Evolutionary conservation across 2,113 vertebrate species (phyloP).

Genomic region (Psilopogon haemacephalus): DNA sequence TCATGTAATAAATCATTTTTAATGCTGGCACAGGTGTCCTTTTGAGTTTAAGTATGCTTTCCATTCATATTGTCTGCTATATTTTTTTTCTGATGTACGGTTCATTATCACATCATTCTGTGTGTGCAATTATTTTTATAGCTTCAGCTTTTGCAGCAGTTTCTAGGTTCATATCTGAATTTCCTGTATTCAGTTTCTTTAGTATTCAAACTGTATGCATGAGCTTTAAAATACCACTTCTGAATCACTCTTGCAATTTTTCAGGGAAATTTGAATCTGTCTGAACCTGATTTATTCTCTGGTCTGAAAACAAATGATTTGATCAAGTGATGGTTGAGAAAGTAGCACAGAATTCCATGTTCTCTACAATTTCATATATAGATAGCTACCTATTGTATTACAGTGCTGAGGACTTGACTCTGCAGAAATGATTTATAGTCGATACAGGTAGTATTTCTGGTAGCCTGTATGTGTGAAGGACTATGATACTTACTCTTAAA

Average conservation of each 20-base stretch:
- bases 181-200: constrained; percentile 9
- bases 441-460: not conserved
- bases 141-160: constrained; percentile 4
- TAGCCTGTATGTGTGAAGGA: not conserved
- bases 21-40: constrained; percentile 10
- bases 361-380: constrained; percentile 11
- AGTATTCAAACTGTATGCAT: not conserved
- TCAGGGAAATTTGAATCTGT: constrained; percentile 23
- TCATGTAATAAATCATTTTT: constrained; percentile 52
- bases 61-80: constrained; percentile 29
- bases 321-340: constrained; percentile 10
- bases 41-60: constrained; percentile 60
- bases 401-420: not conserved
- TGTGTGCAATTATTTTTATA: constrained; percentile 27
- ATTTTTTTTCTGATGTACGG: constrained; percentile 49
- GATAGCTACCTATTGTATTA: not conserved
- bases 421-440: not conserved
- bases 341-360: not conserved
- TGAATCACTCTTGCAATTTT: constrained; percentile 15
- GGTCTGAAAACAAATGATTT: constrained; percentile 30
- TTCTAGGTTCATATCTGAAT: constrained; percentile 34
- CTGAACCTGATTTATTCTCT: constrained; percentile 44
- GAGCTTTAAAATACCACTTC: constrained; percentile 17
- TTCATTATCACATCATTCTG: constrained; percentile 62
- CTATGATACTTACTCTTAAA: not conserved